Percentiles rank a stretch among this genome's conserved stretches.
phyloP scores from a whole-genome alignment of 2,113 vertebrate genomes.

The Oryctolagus cuniculus region mOryCun1.1 NC_091453.1:29338001-29338500 shows the following conservation, averaged over 20 bases:
- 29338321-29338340: neutral
- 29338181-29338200: neutral
- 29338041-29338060: neutral
- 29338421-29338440: constrained; percentile 41
- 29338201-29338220: neutral
- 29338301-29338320: neutral
- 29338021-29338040: neutral
- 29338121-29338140: neutral
- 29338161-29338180: neutral
- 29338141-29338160: neutral
- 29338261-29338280: neutral
- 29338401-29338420: constrained; percentile 25
- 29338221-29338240: neutral
- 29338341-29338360: constrained; percentile 55
- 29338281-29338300: neutral
- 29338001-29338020: constrained; percentile 16
- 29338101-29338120: neutral
- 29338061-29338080: neutral
- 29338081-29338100: neutral
- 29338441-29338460: neutral
- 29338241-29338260: neutral
- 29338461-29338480: constrained; percentile 43
- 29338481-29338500: constrained; percentile 21
- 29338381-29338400: neutral
- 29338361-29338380: neutral